Percentiles rank a stretch among this genome's conserved stretches.
Conservation (phyloP, 92 coral and sea anemone species). For the Muricea muricata region DNA sequence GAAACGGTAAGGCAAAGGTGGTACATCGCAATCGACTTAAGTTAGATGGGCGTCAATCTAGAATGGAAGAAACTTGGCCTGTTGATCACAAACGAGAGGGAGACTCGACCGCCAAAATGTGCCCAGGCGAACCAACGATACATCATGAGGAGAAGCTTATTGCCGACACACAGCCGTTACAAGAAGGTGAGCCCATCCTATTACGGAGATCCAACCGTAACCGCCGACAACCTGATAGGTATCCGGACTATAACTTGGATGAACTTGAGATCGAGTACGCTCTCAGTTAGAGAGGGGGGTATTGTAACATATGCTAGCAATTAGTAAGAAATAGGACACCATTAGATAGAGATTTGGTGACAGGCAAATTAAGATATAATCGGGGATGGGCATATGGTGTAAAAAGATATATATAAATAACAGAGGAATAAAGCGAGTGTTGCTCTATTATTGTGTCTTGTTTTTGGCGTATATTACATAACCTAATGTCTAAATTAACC, state of each 20-base stretch:
- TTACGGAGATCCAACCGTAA: background rate
- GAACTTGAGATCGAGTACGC: background rate
- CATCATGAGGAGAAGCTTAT: background rate
- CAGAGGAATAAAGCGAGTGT: too few relatives aligned
- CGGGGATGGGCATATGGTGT: too few relatives aligned
- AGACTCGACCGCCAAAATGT: background rate
- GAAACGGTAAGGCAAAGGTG: background rate
- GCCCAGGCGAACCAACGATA: background rate
- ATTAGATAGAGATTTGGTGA: too few relatives aligned
- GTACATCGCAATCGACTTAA: conserved; percentile 12
- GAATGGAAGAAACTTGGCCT: background rate
- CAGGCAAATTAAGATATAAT: too few relatives aligned
- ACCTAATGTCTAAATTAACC: too few relatives aligned
- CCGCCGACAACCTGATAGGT: conserved; percentile 2
- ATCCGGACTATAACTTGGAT: background rate
- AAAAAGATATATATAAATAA: too few relatives aligned
- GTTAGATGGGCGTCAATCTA: background rate
- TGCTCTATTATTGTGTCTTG: too few relatives aligned
- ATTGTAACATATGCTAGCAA: too few relatives aligned
- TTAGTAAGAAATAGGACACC: too few relatives aligned
- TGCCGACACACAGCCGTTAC: background rate
- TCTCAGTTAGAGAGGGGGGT: background rate
- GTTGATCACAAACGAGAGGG: background rate
- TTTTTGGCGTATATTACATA: too few relatives aligned
- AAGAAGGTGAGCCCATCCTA: background rate